Conservation (phyloP, 2,888 invertebrate species). For the Tolmerus cingulatus region DNA sequence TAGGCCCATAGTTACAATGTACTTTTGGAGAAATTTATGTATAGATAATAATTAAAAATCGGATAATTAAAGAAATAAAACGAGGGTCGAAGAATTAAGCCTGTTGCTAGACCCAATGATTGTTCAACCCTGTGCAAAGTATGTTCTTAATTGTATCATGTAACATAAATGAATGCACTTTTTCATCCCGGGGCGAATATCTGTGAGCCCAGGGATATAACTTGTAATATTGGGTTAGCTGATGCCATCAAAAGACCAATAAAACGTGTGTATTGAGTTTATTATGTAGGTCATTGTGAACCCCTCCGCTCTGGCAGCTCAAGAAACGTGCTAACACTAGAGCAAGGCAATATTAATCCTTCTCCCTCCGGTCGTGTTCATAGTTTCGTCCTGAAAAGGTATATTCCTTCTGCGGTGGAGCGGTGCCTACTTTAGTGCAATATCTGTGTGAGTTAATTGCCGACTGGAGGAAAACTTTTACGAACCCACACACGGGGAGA, state of each 20-base stretch:
- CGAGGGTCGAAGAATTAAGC: background rate
- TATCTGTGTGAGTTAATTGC: background rate
- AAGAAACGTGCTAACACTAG: background rate
- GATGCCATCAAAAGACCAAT: background rate
- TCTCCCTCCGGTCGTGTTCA: background rate
- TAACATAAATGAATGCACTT: background rate
- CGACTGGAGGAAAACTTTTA: background rate
- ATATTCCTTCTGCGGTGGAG: background rate
- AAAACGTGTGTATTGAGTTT: background rate
- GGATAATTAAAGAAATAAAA: background rate
- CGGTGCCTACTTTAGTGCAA: background rate
- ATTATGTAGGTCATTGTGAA: conserved; percentile 19
- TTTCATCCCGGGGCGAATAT: background rate
- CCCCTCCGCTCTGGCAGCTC: background rate
- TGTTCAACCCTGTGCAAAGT: background rate
- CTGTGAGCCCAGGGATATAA: background rate
- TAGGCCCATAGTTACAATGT: no score
- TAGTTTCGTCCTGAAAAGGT: conserved; percentile 1
- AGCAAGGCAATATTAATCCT: background rate
- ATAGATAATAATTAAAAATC: background rate
- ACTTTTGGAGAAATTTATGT: background rate
- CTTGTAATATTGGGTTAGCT: background rate
- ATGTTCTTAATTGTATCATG: background rate
- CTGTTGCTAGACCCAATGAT: background rate
- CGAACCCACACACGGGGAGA: background rate